Conservation (phyloP, 2,113 vertebrate genomes). For the Smithornis capensis region DNA sequence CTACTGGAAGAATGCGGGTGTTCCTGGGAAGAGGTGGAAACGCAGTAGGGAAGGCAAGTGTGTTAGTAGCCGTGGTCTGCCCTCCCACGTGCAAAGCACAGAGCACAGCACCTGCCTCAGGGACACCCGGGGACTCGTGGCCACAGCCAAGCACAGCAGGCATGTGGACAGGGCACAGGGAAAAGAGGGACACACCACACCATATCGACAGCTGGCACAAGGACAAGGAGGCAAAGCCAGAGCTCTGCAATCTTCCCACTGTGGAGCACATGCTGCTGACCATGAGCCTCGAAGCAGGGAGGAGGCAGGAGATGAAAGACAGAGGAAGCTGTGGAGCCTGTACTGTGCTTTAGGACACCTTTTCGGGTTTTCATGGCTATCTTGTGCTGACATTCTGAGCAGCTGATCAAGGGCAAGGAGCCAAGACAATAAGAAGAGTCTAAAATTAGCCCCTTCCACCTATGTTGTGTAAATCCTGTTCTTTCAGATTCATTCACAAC, state of each 20-base stretch:
- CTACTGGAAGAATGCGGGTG: background rate
- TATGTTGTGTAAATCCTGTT: background rate
- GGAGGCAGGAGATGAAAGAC: background rate
- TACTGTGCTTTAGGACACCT: background rate
- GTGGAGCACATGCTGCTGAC: background rate
- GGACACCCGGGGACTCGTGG: background rate
- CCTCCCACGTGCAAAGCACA: background rate
- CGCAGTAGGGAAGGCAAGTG: background rate
- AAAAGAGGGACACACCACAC: background rate
- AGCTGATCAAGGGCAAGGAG: slow-evolving; percentile 3
- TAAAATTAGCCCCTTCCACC: background rate
- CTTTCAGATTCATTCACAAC: background rate
- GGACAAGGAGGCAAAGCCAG: background rate
- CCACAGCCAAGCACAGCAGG: background rate
- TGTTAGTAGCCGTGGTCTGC: background rate
- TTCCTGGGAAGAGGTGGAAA: background rate
- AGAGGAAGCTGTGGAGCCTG: background rate
- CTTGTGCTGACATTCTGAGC: background rate
- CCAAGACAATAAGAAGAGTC: background rate
- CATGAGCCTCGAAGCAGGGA: background rate
- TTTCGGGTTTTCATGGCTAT: fast-evolving
- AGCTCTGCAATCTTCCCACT: slow-evolving; percentile 7
- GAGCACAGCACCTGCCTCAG: background rate
- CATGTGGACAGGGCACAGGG: background rate
- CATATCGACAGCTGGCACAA: background rate